These are phyloP conservation scores for Eupristina koningsbergeri DNA, from an alignment of 1,140 invertebrate genomes.

Conservation along the genomic window DNA sequence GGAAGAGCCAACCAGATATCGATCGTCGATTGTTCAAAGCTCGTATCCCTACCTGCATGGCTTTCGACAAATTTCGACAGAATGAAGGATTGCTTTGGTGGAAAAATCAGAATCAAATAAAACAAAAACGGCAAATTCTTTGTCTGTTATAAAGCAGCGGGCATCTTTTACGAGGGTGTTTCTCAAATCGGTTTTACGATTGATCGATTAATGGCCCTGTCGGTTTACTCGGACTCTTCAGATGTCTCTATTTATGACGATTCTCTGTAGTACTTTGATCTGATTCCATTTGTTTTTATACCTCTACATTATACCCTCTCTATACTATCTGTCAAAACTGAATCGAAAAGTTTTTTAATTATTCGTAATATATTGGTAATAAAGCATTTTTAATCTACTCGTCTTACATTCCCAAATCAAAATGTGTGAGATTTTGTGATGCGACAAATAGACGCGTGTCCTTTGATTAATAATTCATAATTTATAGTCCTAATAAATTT, in stretches of 20 bases:
- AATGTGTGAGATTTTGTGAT: no score
- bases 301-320: neutral
- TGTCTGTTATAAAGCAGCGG: conserved; percentile 17
- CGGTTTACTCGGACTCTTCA: neutral
- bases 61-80: conserved; percentile 13
- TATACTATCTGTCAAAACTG: neutral
- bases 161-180: conserved; percentile 16
- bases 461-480: neutral
- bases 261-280: neutral
- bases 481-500: neutral
- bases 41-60: neutral
- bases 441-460: neutral
- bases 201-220: conserved; percentile 41
- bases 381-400: neutral
- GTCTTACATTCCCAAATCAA: no score
- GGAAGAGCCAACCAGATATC: conserved; percentile 3
- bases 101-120: neutral
- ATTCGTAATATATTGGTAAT: neutral
- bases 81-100: conserved; percentile 20
- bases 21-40: neutral
- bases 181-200: conserved; percentile 26
- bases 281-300: conserved; percentile 22
- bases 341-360: neutral
- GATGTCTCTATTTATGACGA: conserved; percentile 38
- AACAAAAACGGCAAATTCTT: conserved; percentile 8